Evolutionary conservation across 2,888 invertebrate species (phyloP).

Genomic region (Trachelus iudaicus): DNA sequence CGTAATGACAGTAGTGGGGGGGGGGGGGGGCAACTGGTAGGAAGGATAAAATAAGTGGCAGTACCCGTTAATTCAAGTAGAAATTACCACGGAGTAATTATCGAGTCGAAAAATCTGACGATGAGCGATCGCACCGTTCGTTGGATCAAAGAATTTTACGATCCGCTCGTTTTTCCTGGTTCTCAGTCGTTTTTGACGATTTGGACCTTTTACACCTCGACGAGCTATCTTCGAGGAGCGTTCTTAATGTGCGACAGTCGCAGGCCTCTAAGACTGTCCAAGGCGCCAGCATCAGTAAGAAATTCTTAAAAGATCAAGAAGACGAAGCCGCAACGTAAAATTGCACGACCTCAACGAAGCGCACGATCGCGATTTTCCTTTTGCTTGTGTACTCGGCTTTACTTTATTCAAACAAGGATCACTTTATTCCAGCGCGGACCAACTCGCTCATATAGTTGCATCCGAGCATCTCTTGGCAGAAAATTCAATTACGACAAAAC

Average conservation of each 20-base stretch:
- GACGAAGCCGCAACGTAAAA: slow-evolving; percentile 17
- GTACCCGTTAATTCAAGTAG: not conserved
- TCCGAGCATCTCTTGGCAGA: slow-evolving; percentile 33
- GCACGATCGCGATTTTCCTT: slow-evolving; percentile 38
- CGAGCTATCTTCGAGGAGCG: not conserved
- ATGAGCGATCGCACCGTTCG: not conserved
- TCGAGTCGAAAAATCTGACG: not conserved
- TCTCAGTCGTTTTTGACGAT: not conserved
- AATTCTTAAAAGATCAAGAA: not conserved
- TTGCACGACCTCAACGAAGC: slow-evolving; percentile 33
- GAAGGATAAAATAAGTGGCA: not conserved
- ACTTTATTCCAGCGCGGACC: not conserved
- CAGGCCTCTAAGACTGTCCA: not conserved
- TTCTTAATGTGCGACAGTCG: not conserved
- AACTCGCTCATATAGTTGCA: not conserved
- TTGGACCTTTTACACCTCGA: not conserved
- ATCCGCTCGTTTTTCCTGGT: not conserved
- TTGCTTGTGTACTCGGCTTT: not conserved
- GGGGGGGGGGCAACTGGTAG: too few relatives aligned
- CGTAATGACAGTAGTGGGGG: not conserved
- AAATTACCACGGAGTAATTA: not conserved
- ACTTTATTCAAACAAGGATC: not conserved
- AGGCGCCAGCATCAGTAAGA: not conserved
- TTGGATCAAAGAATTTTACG: not conserved
- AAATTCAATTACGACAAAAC: slow-evolving; percentile 52